phyloP scores from a whole-genome alignment of 2,888 invertebrate species.

The Drosophila affinis region DNA sequence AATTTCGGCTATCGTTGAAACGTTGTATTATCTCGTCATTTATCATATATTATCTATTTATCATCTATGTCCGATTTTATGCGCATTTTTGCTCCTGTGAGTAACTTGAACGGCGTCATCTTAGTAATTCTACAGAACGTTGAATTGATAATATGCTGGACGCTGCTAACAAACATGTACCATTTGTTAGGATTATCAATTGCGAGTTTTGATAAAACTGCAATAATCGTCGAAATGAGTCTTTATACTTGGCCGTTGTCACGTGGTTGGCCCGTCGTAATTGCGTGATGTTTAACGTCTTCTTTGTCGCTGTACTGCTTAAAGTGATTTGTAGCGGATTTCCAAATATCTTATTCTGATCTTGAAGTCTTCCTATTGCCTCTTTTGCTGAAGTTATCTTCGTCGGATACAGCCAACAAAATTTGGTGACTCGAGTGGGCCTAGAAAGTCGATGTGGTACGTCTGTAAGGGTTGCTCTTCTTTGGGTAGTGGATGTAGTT shows the following conservation, averaged over 20 bases:
- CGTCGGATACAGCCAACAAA: conserved; percentile 22
- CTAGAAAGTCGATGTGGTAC: conserved; percentile 4
- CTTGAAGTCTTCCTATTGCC: not conserved
- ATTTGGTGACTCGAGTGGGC: conserved; percentile 3
- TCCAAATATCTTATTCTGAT: no score
- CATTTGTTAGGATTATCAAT: conserved; percentile 2
- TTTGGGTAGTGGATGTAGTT: not conserved
- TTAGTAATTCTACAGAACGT: no score
- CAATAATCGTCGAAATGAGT: conserved; percentile 1
- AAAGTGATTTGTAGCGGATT: conserved; percentile 2
- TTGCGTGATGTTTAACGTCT: conserved; percentile 2
- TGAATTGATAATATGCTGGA: no score
- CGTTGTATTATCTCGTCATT: no score
- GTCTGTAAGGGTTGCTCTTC: not conserved
- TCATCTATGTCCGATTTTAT: no score
- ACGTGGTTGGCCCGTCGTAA: conserved; percentile 8
- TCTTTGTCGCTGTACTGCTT: not conserved
- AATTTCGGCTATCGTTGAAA: no score
- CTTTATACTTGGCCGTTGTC: conserved; percentile 16
- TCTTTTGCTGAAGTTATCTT: conserved; percentile 21
- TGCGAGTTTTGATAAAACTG: not conserved
- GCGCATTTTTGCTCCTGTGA: no score
- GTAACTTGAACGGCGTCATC: no score
- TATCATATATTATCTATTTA: no score
- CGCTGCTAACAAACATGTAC: conserved; percentile 14